Conservation (phyloP, 1,140 invertebrate species). For the Aphaenogaster floridana region DNA sequence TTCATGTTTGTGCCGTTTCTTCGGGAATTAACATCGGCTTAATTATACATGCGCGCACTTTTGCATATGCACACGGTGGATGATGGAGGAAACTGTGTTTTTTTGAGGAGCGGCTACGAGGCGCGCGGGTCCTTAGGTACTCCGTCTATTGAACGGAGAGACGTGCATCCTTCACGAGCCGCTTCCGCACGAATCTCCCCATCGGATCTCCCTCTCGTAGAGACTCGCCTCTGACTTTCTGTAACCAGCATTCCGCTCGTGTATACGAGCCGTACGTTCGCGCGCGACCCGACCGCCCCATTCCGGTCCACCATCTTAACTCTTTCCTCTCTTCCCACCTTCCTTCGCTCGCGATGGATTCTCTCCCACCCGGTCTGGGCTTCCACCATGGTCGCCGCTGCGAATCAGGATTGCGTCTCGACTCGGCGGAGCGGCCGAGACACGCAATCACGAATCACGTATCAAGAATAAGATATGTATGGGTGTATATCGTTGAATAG, state of each 20-base stretch:
- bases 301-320: conserved; percentile 68
- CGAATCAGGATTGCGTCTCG: conserved; percentile 42
- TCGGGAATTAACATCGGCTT: neutral
- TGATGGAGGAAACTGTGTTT: neutral
- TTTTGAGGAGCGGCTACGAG: no score
- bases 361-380: conserved; percentile 43
- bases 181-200: neutral
- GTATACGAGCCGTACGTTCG: conserved; percentile 38
- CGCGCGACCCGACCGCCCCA: conserved; percentile 45
- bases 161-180: neutral
- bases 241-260: conserved; percentile 24
- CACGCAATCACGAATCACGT: conserved; percentile 31
- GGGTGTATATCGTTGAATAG: neutral
- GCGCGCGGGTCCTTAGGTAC: no score
- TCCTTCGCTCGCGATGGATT: conserved; percentile 25
- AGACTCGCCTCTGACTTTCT: neutral
- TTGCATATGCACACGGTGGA: neutral
- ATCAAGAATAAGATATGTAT: neutral
- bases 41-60: conserved; percentile 28
- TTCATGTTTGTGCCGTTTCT: neutral
- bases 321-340: conserved; percentile 58
- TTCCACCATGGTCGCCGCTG: conserved; percentile 49
- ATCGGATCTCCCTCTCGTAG: neutral
- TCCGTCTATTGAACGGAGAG: neutral
- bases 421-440: conserved; percentile 9